Percentiles rank a stretch among this genome's conserved stretches.
These are phyloP conservation scores for Pseudochirops corinnae DNA, from an alignment of 2,797 vertebrate species.

Conservation along the genomic window DNA sequence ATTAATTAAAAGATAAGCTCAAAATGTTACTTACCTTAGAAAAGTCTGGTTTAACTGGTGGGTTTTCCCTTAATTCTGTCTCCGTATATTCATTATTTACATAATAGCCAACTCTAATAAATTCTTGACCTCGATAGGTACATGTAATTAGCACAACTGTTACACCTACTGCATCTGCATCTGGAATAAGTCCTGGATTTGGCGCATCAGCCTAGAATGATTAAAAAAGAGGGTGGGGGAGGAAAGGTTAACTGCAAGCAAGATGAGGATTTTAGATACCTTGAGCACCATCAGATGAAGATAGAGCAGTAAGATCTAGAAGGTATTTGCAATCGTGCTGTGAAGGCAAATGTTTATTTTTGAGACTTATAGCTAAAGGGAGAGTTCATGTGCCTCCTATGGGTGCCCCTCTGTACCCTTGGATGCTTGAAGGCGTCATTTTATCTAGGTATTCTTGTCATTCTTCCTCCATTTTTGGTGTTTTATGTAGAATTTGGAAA, in stretches of 20 bases:
- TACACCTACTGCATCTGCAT: conserved; percentile 90
- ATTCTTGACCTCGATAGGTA: conserved; percentile 90
- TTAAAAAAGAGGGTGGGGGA: conserved; percentile 70
- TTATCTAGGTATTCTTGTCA: conserved; percentile 31
- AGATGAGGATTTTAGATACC: conserved; percentile 20
- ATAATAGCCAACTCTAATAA: conserved; percentile 90
- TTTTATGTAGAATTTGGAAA: conserved; percentile 31
- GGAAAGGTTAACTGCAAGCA: conserved; percentile 70
- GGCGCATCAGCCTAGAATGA: conserved; percentile 87
- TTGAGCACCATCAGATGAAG: conserved; percentile 18
- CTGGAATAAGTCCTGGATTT: conserved; percentile 89
- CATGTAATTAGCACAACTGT: conserved; percentile 90
- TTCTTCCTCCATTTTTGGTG: conserved; percentile 17
- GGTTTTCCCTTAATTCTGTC: conserved; percentile 90
- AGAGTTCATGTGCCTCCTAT: neutral
- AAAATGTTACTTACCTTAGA: conserved; percentile 86
- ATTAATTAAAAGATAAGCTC: conserved; percentile 52
- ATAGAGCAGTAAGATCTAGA: conserved; percentile 30
- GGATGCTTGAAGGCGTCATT: neutral
- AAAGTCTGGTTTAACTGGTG: conserved; percentile 90
- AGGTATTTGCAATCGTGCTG: conserved; percentile 10
- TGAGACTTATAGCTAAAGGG: conserved; percentile 27
- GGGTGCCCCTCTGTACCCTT: neutral
- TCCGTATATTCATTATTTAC: conserved; percentile 91
- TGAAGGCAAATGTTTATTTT: conserved; percentile 36